Conservation (phyloP, 2,888 invertebrate species). For the Hydrotaea diabolus region DNA sequence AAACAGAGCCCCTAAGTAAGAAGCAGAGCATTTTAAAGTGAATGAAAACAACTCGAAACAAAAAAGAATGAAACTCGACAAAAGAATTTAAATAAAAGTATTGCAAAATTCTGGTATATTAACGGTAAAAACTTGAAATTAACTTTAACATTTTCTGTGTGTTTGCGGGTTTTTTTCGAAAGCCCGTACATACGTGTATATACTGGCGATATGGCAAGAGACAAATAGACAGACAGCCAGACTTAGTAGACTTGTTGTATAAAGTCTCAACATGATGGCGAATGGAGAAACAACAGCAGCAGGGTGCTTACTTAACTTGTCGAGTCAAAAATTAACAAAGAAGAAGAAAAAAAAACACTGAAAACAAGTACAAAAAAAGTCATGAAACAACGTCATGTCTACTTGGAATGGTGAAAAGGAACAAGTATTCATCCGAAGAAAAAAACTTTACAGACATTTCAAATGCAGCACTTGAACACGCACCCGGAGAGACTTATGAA, state of each 20-base stretch:
- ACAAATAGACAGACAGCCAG: constrained; percentile 1
- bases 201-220: not conserved
- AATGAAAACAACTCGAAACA: not conserved
- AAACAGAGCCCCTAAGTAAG: constrained; percentile 22
- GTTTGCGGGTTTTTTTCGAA: not conserved
- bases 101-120: constrained; percentile 55
- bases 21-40: constrained; percentile 22
- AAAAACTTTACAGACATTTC: too few species aligned
- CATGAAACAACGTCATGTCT: not conserved
- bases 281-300: constrained; percentile 34
- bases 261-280: constrained; percentile 1
- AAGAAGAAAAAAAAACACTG: constrained; percentile 27
- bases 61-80: not conserved
- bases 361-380: too few species aligned
- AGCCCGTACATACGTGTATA: not conserved
- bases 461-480: constrained; percentile 22
- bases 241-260: not conserved
- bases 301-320: constrained; percentile 45
- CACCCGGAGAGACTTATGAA: constrained; percentile 3
- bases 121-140: constrained; percentile 58
- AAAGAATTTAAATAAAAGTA: constrained; percentile 44
- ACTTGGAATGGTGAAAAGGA: not conserved
- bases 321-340: constrained; percentile 14
- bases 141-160: constrained; percentile 30
- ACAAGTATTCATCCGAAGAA: not conserved